Conservation (phyloP, 2,113 vertebrate species). For the Tupaia chinensis region DNA sequence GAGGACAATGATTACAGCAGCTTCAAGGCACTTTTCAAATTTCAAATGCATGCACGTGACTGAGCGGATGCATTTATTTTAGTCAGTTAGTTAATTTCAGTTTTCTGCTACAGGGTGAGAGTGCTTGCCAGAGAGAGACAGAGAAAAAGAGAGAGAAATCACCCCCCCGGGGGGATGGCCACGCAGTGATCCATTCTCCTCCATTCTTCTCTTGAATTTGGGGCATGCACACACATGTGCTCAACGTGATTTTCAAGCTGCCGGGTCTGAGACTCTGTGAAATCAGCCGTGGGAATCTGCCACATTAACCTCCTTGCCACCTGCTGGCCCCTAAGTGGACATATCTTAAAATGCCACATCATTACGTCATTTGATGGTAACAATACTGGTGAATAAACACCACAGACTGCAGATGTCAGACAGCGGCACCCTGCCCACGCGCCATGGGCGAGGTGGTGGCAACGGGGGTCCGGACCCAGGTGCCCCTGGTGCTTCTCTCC, state of each 20-base stretch:
- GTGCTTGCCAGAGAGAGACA: too few species aligned
- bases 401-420: background rate
- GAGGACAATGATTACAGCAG: background rate
- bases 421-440: background rate
- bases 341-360: background rate
- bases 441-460: background rate
- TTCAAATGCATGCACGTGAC: background rate
- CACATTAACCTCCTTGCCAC: too few species aligned
- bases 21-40: background rate
- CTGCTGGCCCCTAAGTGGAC: background rate
- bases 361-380: background rate
- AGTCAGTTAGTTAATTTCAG: too few species aligned
- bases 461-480: background rate
- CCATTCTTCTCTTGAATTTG: too few species aligned
- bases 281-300: too few species aligned
- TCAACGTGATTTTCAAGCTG: too few species aligned
- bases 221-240: too few species aligned
- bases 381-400: background rate
- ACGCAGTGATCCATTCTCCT: too few species aligned
- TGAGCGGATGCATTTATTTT: background rate
- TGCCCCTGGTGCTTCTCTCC: background rate
- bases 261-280: too few species aligned
- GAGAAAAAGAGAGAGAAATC: too few species aligned
- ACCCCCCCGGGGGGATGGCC: too few species aligned
- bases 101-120: too few species aligned